Conservation (phyloP, 2,888 invertebrate genomes). For the Clusia tigrina region DNA sequence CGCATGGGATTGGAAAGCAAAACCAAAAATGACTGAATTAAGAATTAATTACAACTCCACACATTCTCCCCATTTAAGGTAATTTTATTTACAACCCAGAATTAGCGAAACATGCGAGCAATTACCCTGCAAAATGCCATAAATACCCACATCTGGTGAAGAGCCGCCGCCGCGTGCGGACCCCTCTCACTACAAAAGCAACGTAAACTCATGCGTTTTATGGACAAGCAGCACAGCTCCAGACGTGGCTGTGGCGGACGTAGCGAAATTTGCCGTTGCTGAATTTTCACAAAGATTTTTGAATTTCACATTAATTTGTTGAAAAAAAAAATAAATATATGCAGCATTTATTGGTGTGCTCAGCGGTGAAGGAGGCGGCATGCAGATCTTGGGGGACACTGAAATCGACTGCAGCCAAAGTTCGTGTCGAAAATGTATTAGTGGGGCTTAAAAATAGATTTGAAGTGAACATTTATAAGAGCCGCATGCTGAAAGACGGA, state of each 20-base stretch:
- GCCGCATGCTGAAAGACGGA: neutral
- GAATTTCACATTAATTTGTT: neutral
- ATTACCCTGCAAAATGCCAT: neutral
- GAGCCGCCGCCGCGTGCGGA: neutral
- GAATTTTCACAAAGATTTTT: too few relatives aligned
- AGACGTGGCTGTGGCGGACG: neutral
- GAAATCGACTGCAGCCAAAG: neutral
- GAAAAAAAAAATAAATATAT: too few relatives aligned
- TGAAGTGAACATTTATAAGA: neutral
- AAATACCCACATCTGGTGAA: neutral
- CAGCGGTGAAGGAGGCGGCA: neutral
- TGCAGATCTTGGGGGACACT: neutral
- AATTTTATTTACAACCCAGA: neutral
- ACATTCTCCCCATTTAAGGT: too few relatives aligned
- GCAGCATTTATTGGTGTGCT: neutral
- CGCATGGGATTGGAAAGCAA: too few relatives aligned
- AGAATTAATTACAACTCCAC: neutral
- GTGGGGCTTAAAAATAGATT: neutral
- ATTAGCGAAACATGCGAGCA: neutral
- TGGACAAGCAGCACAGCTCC: neutral
- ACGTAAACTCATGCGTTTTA: neutral
- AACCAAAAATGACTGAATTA: too few relatives aligned
- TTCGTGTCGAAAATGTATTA: neutral
- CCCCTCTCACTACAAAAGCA: too few relatives aligned
- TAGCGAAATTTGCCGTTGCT: neutral